Percentiles rank a stretch among this genome's conserved stretches.
Conservation (phyloP, 37 sponge, comb jelly and placozoan species). For the Axinella damicornis region DNA sequence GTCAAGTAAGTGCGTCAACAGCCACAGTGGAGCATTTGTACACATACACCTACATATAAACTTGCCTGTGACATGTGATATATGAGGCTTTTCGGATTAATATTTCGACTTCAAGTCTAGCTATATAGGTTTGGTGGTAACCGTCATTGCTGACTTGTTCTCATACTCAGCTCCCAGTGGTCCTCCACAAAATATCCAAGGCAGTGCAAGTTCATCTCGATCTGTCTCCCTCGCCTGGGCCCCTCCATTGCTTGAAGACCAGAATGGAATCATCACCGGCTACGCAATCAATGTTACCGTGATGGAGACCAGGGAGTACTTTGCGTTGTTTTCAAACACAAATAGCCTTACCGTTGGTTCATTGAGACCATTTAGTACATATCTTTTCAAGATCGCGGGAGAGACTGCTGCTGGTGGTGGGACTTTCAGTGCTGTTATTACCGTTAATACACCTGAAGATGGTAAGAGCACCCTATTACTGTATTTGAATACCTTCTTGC, state of each 20-base stretch:
- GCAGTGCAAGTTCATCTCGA: neutral
- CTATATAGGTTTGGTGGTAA: too few relatives aligned
- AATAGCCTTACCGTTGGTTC: too few relatives aligned
- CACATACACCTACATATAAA: neutral
- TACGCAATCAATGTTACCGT: conserved; percentile 15
- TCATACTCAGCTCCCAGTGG: conserved; percentile 6
- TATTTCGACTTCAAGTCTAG: too few relatives aligned
- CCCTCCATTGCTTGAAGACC: neutral
- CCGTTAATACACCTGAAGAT: conserved; percentile 15
- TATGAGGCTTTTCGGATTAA: too few relatives aligned
- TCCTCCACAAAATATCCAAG: neutral
- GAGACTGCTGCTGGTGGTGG: conserved; percentile 13
- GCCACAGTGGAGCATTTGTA: too few relatives aligned
- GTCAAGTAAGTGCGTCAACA: neutral
- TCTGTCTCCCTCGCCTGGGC: conserved; percentile 9
- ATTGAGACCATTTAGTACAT: conserved; percentile 34
- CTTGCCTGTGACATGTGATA: neutral
- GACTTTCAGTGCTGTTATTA: conserved; percentile 1
- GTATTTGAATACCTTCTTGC: too few relatives aligned
- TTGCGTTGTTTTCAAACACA: too few relatives aligned
- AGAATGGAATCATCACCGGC: conserved; percentile 33
- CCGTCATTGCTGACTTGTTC: too few relatives aligned
- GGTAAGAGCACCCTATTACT: conserved; percentile 6
- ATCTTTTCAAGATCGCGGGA: conserved; percentile 13
- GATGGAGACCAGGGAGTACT: neutral